Evolutionary conservation across 1,140 invertebrate species (phyloP).

Genomic region (Schmidtea mediterranea): DNA sequence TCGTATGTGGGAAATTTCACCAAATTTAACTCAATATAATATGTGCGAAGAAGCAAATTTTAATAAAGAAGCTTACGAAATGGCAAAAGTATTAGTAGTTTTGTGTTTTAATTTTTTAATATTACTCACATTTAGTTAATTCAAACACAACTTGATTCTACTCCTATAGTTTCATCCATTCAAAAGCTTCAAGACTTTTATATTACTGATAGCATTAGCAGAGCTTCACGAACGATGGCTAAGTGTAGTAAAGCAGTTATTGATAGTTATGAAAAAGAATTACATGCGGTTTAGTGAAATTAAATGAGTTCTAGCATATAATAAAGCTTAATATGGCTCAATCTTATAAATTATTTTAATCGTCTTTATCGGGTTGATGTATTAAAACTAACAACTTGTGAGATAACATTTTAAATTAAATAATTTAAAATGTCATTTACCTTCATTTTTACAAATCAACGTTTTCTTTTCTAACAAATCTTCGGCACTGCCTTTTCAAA

Average conservation of each 20-base stretch:
- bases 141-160: background rate
- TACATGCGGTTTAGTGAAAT: no score
- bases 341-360: no score
- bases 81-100: constrained; percentile 32
- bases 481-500: no score
- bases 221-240: constrained; percentile 92
- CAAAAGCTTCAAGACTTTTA: constrained; percentile 61
- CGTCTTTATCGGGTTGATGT: no score
- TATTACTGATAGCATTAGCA: constrained; percentile 80
- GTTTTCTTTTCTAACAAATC: no score
- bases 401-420: no score
- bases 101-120: constrained; percentile 6
- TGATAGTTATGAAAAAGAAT: background rate
- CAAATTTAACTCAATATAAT: constrained; percentile 56
- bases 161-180: constrained; percentile 1
- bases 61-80: constrained; percentile 42
- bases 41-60: constrained; percentile 53
- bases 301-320: no score
- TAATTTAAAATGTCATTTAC: no score
- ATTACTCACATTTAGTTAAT: background rate
- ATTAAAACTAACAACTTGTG: no score
- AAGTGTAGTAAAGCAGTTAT: constrained; percentile 45
- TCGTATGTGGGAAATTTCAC: constrained; percentile 54
- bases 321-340: no score
- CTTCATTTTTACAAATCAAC: no score